Base-by-base conservation (phyloP, 2,797 vertebrate genomes). In the Micropoecilia bifurca region DNA sequence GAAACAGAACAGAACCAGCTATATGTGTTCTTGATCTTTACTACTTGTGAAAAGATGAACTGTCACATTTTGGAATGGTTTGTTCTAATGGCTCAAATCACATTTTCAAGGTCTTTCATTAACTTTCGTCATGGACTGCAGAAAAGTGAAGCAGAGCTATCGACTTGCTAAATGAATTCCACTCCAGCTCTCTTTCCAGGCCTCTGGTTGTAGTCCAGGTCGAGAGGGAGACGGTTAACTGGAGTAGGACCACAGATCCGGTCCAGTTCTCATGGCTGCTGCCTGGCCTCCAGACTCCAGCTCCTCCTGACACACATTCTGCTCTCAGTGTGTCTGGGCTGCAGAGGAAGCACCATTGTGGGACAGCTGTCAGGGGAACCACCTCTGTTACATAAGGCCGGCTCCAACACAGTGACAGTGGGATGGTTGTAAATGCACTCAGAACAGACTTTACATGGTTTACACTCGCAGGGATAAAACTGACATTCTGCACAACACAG, bases 201-300 rank as follows among this genome's bases (percentile, higher is more conserved):
- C 39, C 18, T 77, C 74, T 80, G 75, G 61, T 79, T 73, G 33
- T 66, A 61, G 66, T 86, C 80, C 59, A 43, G 74, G 76, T 71
- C 75, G 69, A 80, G 53, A 84, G 74, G 79, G 84, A 80, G 79
- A 55, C 74, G 57, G 83, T 57, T 93, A 88, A 88, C 87, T 81
- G 53, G 48, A 80, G 16, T 36, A 66, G 6, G 33, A 73, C 30
- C 79, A 80, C 66, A 86, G 59, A 86, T 93, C 92, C 94, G 92
- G 69, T 93, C 69, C 71, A 81, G 85, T 84, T 86, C 93, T 94
- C 89, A 93, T 87, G 77, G 76, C 57, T 63, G 30, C 59, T 1
- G 14, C 14, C 59, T 63, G 59, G 59, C 30, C 59, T 33, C 14
- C 73, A 87, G 85, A 88, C 47, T 41, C 61, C 73, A 83, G 76